Evolutionary conservation across 2,888 invertebrate species (phyloP), one percentile per base, ranked within the genome.

Genomic region (Netelia melanura): DNA sequence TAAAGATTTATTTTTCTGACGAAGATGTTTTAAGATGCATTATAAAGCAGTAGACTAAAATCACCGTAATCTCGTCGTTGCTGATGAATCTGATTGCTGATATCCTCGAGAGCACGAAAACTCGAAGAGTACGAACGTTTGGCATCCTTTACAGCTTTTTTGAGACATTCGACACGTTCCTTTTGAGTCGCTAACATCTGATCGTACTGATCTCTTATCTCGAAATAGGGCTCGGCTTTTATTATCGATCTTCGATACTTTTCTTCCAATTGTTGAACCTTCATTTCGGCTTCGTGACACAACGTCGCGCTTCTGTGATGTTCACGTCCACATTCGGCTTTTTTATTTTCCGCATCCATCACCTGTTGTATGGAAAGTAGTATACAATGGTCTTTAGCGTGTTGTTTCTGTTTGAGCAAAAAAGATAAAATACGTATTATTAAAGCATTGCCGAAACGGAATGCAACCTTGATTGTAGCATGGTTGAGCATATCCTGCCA

Each of bases 401-500:
- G 30, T 30, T 30, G 30, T 30, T 30, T 30, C 30, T 30, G 30
- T 30, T 30, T 3, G 30, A 30, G 30, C 30, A 30, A 30, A 30
- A 30, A 30, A 30, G 30, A 30, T 61, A 62, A 44, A 11, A 14
- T 21, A 61, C 74, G 43, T 61, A 17, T 72, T 17, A 23, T 44
- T 25, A 10, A 43, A 44, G 11, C 17, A 58, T 17, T 11, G 25
- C 54, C 11, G 8, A 30, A 21, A 38, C 5, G 38, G 14, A 38
- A n/a, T 23, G 23, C 17, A 70, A 97, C 97, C 96, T 98, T 98
- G 92, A 98, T 97, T 84, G 98, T 98, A 86, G 98, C 98, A 95
- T 98, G 98, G 94, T 98, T 99, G 86, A 99, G 96, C 96, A 98
- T 98, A 94, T 99, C 99, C 94, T 99, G 99, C 98, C 98, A 98